These are phyloP conservation scores for Ctena decussata DNA, from an alignment of 2,888 invertebrate species.

Conservation along the genomic window DNA sequence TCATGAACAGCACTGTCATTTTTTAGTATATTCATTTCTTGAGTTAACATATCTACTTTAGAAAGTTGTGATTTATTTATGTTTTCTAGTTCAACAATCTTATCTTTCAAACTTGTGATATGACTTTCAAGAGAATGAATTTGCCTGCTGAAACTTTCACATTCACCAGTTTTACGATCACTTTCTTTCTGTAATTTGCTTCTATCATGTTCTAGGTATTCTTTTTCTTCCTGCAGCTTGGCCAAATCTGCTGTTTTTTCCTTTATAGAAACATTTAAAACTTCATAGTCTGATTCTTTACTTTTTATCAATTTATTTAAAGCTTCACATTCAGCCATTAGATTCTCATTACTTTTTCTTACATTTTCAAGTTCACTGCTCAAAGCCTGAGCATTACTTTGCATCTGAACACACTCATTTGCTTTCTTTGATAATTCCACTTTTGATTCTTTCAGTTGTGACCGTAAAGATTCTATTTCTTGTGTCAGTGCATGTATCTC, in stretches of 20 bases:
- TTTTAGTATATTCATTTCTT: constrained; percentile 28
- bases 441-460: background rate
- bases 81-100: constrained; percentile 55
- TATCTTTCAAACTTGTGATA: constrained; percentile 55
- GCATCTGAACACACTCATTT: background rate
- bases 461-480: background rate
- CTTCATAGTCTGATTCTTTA: constrained; percentile 17
- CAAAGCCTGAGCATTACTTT: constrained; percentile 39
- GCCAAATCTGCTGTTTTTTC: constrained; percentile 26
- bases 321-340: background rate
- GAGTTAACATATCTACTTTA: constrained; percentile 57
- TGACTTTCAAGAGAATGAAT: constrained; percentile 66
- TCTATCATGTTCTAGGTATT: constrained; percentile 42
- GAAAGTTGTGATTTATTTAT: constrained; percentile 35
- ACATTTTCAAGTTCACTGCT: constrained; percentile 63
- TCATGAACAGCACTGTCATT: constrained; percentile 33
- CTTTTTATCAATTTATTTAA: background rate
- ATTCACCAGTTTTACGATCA: constrained; percentile 49
- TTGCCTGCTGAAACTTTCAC: constrained; percentile 62
- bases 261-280: background rate
- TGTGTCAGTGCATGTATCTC: constrained; percentile 39
- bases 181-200: constrained; percentile 52
- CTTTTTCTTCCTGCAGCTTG: constrained; percentile 25
- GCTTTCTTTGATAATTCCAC: background rate
- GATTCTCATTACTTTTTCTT: constrained; percentile 57